A percentile compares a stretch with the other conserved stretches of the same genome.
phyloP scores from a whole-genome alignment of 2,113 vertebrate species.

The Chamaea fasciata region DNA sequence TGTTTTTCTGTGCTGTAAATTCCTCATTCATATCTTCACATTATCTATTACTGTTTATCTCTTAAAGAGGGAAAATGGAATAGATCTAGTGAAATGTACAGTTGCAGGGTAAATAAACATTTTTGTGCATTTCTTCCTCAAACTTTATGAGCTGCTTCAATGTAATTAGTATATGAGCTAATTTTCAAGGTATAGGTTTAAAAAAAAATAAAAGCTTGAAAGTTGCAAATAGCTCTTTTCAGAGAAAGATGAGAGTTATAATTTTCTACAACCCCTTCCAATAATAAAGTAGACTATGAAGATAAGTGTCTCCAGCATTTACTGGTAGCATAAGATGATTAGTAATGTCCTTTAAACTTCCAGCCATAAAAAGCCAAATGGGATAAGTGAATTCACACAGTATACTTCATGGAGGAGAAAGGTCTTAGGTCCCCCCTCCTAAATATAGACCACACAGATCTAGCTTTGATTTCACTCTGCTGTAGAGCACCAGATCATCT shows the following conservation, averaged over 20 bases:
- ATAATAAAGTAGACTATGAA: not conserved
- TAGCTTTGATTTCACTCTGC: not conserved
- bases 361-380: not conserved
- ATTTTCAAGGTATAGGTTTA: not conserved
- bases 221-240: not conserved
- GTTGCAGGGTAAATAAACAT: slow-evolving; percentile 39
- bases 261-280: not conserved
- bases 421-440: not conserved
- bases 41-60: not conserved
- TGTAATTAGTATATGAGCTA: slow-evolving; percentile 33
- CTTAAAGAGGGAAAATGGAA: not conserved
- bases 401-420: not conserved
- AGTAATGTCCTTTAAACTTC: not conserved
- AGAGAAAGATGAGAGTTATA: not conserved
- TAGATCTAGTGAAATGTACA: not conserved
- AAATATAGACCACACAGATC: not conserved
- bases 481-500: not conserved
- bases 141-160: slow-evolving; percentile 30
- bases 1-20: not conserved
- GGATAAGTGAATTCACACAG: not conserved
- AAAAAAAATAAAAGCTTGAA: not conserved
- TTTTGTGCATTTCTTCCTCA: slow-evolving; percentile 46
- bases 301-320: not conserved
- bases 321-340: not conserved
- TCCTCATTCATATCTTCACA: not conserved